A percentile compares a stretch with the other conserved stretches of the same genome.
These are phyloP conservation scores for Cepphus grylle DNA, from an alignment of 2,113 vertebrate genomes.

Conservation along the genomic window DNA sequence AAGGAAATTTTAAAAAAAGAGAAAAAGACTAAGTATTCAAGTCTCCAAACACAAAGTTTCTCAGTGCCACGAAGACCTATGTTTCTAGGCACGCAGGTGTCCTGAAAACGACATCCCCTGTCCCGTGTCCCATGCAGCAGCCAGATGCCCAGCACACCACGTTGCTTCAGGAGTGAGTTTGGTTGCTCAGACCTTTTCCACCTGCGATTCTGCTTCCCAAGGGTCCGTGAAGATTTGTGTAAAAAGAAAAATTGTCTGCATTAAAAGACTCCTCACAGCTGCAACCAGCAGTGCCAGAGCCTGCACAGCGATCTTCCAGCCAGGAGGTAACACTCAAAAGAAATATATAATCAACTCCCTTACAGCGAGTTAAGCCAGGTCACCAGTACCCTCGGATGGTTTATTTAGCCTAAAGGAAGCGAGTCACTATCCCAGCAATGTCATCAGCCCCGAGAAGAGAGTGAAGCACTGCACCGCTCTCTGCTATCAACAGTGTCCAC, in stretches of 20 bases:
- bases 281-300: background rate
- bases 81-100: background rate
- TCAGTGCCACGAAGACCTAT: background rate
- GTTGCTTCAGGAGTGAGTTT: background rate
- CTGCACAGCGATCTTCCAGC: background rate
- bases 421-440: background rate
- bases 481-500: background rate
- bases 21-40: background rate
- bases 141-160: background rate
- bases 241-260: background rate
- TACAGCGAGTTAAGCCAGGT: background rate
- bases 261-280: background rate
- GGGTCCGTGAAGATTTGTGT: background rate
- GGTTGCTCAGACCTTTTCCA: background rate
- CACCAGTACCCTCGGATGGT: background rate
- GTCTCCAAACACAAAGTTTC: background rate
- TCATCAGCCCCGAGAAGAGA: background rate
- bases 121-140: background rate
- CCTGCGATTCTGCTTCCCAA: background rate
- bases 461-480: background rate
- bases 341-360: background rate
- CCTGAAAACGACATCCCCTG: accelerated
- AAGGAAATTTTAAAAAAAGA: background rate
- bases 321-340: background rate
- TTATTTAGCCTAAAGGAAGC: background rate